phyloP scores from a whole-genome alignment of 2,797 vertebrate genomes.

The Malurus splendens region DNA sequence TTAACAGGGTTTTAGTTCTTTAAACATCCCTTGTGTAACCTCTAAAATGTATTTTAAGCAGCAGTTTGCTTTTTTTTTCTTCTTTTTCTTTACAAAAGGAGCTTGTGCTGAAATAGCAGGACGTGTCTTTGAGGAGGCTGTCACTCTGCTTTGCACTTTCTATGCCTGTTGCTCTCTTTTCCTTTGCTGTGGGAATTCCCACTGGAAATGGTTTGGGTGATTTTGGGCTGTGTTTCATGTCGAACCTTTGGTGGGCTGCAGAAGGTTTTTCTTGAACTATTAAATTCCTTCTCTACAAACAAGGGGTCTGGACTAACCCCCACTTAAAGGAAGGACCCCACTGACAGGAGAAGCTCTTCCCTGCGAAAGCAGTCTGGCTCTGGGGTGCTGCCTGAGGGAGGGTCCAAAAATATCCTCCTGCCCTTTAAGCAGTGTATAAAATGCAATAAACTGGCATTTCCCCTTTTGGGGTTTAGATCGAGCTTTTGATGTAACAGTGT shows the following conservation, averaged over 20 bases:
- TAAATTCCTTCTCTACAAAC: neutral
- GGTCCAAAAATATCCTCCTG: neutral
- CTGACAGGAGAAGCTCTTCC: neutral
- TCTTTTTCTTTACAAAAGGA: neutral
- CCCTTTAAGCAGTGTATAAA: neutral
- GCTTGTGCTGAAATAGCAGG: neutral
- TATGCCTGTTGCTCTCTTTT: neutral
- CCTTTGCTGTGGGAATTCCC: neutral
- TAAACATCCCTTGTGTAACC: neutral
- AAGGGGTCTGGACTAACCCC: neutral
- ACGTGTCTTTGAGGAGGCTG: neutral
- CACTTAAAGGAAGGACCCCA: neutral
- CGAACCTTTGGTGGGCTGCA: neutral
- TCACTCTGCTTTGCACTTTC: neutral
- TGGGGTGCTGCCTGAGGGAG: neutral
- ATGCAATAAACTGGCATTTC: neutral
- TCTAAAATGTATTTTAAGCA: neutral
- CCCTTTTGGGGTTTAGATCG: neutral
- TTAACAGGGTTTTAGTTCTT: neutral
- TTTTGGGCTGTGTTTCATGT: neutral
- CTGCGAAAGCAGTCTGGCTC: neutral
- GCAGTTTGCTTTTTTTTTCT: neutral
- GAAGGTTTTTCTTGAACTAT: neutral
- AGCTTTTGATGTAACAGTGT: neutral
- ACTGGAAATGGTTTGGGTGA: neutral